Conservation (phyloP, 2,797 vertebrate genomes). For the Thaleichthys pacificus region DNA sequence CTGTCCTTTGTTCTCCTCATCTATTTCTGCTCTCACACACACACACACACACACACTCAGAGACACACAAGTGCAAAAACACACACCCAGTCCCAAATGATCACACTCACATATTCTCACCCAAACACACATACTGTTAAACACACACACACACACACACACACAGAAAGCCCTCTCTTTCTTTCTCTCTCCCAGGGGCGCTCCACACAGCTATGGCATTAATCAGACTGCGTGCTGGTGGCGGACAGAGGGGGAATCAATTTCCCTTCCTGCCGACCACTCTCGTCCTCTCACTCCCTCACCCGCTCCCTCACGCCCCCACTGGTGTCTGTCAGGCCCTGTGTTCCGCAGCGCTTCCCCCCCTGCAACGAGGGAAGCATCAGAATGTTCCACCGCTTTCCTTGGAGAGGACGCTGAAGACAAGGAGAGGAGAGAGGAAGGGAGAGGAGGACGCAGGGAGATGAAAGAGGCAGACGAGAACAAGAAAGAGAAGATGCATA, state of each 20-base stretch:
- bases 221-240: conserved; percentile 21
- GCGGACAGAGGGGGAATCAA: conserved; percentile 23
- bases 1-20: conserved; percentile 13
- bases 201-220: conserved; percentile 24
- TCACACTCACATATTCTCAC: conserved; percentile 6
- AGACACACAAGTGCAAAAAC: neutral
- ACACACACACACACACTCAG: conserved; percentile 7
- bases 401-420: neutral
- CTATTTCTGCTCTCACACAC: conserved; percentile 9
- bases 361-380: conserved; percentile 3
- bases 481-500: neutral
- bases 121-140: conserved; percentile 2
- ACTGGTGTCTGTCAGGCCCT: neutral
- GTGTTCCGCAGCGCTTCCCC: neutral
- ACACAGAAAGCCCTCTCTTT: neutral
- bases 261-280: conserved; percentile 23
- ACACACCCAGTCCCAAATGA: neutral
- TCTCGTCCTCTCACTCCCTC: neutral
- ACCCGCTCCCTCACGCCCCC: neutral
- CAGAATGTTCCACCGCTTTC: neutral
- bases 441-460: neutral
- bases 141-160: conserved; percentile 6
- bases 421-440: neutral
- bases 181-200: conserved; percentile 9
- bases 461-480: too few species aligned